Base-by-base conservation (phyloP, 2,113 vertebrate genomes). In the Amblyopsis rosae region DNA sequence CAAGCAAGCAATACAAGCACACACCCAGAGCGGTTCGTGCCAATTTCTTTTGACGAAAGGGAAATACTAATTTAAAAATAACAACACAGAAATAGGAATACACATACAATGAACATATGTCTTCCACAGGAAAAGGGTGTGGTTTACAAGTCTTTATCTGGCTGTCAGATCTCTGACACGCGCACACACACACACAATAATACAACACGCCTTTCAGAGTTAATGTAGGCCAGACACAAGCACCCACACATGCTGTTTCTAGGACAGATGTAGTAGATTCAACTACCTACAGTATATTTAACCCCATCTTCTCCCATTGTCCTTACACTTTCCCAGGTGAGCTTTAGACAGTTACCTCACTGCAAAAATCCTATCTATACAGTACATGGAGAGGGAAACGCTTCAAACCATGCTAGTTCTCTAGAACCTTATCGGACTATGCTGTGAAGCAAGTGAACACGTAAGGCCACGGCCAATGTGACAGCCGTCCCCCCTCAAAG, bases 131-230 rank as follows among this genome's bases (percentile, higher is more conserved):
- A 65, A 62, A 67, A 72, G 79, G 84, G 88, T 66, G 74, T 69
- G 74, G 75, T 77, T 67, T 76, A 68, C 60, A 65, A 54, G 45
- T 15, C 55, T 72, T 87, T 86, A 85, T 89, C 79, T 70, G 47
- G 56, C 73, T 57, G 19, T 46, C 48, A 54, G 69, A 82, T 79
- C 69, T 15, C 48, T 12, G 54, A 33, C 12, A 64, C 50, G 41
- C 46, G 63, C 53, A 60, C 19, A 63, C 53, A 59, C 17, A 59
- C 35, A 59, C 66, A 59, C 66, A 35, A 47, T 12, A 48, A 61
- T 64, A 71, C 69, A 63, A 9, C 9, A 1, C 57, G 53, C 41
- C 19, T 61, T 49, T 78, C 49, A 66, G 51, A 49, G 69, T 35
- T 64, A 59, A 72, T 68, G 70, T 32, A 70, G 49, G 61, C 72